Evolutionary conservation across 2,797 vertebrate species (phyloP).

Genomic region (Lepilemur septentrionalis): DNA sequence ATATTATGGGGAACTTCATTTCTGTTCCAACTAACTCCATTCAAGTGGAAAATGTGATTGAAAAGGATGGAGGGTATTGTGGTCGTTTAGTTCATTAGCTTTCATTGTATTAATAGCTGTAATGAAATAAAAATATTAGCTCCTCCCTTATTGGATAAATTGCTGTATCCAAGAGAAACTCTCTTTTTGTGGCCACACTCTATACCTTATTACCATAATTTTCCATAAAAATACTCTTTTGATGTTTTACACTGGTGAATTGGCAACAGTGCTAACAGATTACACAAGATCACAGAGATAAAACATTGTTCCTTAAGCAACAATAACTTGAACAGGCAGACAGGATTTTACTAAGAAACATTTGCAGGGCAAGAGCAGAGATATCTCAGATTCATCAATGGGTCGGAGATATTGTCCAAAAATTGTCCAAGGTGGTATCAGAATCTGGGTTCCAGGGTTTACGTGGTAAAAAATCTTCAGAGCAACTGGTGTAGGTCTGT

Average conservation of each 20-base stretch:
- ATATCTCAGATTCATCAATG: background rate
- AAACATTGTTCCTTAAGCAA: background rate
- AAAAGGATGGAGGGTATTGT: background rate
- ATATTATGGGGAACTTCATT: background rate
- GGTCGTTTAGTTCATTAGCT: background rate
- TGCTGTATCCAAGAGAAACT: background rate
- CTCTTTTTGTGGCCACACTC: background rate
- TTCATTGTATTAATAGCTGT: background rate
- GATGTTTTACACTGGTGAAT: background rate
- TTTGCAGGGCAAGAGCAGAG: background rate
- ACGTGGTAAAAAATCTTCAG: background rate
- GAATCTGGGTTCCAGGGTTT: background rate
- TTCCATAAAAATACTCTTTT: background rate
- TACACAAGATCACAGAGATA: background rate
- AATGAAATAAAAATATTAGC: slow-evolving; percentile 11
- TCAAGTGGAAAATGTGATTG: background rate
- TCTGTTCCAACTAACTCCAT: background rate
- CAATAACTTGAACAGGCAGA: background rate
- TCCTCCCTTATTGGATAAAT: background rate
- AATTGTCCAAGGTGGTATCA: background rate
- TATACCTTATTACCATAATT: background rate
- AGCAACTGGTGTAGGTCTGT: background rate
- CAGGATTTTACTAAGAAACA: background rate
- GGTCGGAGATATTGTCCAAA: background rate
- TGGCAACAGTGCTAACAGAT: background rate